Evolutionary conservation across 2,113 vertebrate genomes (phyloP), one percentile per base, ranked within the genome.

Genomic region (Austrofundulus limnaeus): DNA sequence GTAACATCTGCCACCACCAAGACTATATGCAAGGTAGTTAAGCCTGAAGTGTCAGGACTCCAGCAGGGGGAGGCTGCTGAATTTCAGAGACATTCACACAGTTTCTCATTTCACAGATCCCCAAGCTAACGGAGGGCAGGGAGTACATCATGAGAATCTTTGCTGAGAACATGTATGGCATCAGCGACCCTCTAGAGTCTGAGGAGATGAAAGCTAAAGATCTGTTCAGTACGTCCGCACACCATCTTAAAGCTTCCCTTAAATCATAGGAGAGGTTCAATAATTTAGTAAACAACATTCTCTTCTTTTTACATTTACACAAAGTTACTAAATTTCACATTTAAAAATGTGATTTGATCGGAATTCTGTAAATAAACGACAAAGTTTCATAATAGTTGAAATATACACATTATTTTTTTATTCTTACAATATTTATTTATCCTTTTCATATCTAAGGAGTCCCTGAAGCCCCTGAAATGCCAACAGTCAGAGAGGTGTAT

Each of bases 131-230:
- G 20, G 97, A 99, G 87, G 97, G 97, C 76, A 94, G 81, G 82
- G 95, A 98, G 63, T 99, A 99, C 68, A 92, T 96, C 83, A 91
- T 98, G 80, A 92, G 96, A 75, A 97, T 99, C 78, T 92, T 87
- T 81, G 97, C 97, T 83, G 97, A 99, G 91, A 99, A 99, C 89
- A 90, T 94, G 72, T 98, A 98, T 2, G 97, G 97, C 75, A 96
- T 99, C 89, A 98, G 97, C 41, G 95, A 98, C 81, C 95, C 96
- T 66, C 93, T 99, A 78, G 89, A 96, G 31, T 98, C 97, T 43
- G 96, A 96, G 74, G 94, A 97, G 81, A 95, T 98, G 93, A 97
- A 93, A 90, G 96, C 97, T 83, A 98, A 94, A 90, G 97, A 98
- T 81, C 94, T 93, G 45, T 99, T 95, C 87, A 95, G 97, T 99